phyloP scores from a whole-genome alignment of 2,797 vertebrate genomes.

The Ispidina picta region DNA sequence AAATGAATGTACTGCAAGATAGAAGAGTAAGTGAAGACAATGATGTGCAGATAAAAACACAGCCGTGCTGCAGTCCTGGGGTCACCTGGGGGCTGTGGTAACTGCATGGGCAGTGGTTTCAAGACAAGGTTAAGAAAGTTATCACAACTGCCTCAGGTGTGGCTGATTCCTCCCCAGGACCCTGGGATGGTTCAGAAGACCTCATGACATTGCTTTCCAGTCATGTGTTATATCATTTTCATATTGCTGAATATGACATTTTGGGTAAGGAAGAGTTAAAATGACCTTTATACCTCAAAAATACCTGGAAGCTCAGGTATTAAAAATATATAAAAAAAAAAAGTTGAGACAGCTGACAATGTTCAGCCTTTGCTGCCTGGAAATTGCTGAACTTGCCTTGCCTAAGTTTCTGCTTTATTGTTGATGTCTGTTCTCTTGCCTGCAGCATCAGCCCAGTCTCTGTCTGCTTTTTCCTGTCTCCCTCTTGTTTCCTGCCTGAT shows the following conservation, averaged over 20 bases:
- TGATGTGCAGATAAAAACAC: not conserved
- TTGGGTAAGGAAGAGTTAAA: not conserved
- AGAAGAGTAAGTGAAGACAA: not conserved
- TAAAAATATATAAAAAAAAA: not conserved
- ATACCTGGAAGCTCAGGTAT: not conserved
- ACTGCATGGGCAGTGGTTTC: not conserved
- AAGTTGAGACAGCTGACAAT: not conserved
- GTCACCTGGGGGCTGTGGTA: not conserved
- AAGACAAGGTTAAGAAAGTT: not conserved
- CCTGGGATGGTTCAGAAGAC: not conserved
- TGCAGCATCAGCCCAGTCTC: not conserved
- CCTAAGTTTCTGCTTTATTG: not conserved
- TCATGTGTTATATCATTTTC: rapidly evolving
- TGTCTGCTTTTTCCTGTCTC: conserved; percentile 5
- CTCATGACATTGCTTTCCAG: not conserved
- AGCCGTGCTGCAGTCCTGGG: not conserved
- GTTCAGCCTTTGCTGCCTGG: not conserved
- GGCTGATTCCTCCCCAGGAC: not conserved
- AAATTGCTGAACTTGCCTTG: not conserved
- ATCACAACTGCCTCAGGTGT: rapidly evolving
- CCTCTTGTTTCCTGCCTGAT: not conserved
- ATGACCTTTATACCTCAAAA: not conserved
- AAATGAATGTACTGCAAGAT: not conserved
- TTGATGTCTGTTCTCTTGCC: not conserved
- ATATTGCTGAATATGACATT: not conserved